These are phyloP conservation scores for Xenops minutus DNA, from an alignment of 2,797 vertebrate genomes.

Conservation along the genomic window DNA sequence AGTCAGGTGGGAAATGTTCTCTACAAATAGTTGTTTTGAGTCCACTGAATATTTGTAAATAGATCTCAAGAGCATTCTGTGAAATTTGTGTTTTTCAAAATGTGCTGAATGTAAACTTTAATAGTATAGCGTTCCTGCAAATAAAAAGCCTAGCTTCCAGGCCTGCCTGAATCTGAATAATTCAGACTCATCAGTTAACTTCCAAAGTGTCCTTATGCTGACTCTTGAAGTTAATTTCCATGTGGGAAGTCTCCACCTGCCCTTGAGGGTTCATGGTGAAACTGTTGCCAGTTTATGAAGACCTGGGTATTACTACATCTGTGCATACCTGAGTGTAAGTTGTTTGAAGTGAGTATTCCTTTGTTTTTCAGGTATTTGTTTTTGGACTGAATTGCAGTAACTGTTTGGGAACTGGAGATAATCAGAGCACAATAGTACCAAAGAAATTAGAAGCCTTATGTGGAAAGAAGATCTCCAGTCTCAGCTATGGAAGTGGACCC, in stretches of 20 bases:
- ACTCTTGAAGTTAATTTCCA: not conserved
- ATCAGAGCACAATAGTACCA: conserved; percentile 89
- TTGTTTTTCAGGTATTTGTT: conserved; percentile 85
- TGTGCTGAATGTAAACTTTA: not conserved
- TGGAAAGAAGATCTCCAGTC: conserved; percentile 90
- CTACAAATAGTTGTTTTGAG: not conserved
- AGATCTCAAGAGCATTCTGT: not conserved
- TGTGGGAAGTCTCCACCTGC: not conserved
- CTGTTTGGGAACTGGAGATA: conserved; percentile 95
- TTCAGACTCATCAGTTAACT: not conserved
- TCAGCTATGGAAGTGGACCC: conserved; percentile 94
- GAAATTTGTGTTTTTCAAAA: not conserved
- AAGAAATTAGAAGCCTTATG: conserved; percentile 92
- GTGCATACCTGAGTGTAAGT: not conserved
- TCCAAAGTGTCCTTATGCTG: not conserved
- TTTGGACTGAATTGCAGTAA: conserved; percentile 95
- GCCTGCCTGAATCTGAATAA: not conserved
- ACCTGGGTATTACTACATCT: not conserved
- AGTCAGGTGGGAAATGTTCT: not conserved
- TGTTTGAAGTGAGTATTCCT: not conserved
- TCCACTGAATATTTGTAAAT: not conserved
- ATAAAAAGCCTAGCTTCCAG: not conserved
- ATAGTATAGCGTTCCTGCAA: not conserved
- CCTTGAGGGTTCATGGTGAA: not conserved
- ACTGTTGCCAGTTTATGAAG: not conserved